phyloP scores from a whole-genome alignment of 2,888 invertebrate species.

The Antheraea yamamai region DNA sequence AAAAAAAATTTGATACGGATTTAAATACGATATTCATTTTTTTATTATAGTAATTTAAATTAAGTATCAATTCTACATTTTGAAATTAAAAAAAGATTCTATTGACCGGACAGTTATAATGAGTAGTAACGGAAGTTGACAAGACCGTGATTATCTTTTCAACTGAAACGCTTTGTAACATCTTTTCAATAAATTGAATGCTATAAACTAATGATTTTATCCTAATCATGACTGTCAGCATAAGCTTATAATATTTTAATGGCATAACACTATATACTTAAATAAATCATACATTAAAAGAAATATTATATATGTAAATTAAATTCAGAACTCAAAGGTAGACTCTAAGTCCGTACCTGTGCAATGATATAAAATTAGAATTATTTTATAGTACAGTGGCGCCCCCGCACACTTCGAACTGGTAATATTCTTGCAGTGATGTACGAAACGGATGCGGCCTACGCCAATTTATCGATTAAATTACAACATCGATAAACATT shows the following conservation, averaged over 20 bases:
- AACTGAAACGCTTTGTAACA: no score
- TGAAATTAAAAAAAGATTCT: no score
- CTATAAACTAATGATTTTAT: neutral
- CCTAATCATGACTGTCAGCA: neutral
- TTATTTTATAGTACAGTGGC: constrained; percentile 42
- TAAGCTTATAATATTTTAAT: neutral
- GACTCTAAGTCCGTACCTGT: constrained; percentile 13
- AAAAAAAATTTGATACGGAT: no score
- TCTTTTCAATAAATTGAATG: no score
- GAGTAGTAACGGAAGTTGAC: no score
- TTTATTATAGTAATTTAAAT: no score
- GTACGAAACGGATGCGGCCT: constrained; percentile 26
- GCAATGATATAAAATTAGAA: constrained; percentile 41
- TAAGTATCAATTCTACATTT: no score
- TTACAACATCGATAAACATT: constrained; percentile 17
- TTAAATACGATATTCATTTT: no score
- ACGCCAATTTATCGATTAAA: constrained; percentile 21
- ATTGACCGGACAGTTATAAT: no score
- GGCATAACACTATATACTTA: neutral
- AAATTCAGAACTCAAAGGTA: neutral
- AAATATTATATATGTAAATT: neutral
- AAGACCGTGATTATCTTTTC: no score
- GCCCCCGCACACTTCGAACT: constrained; percentile 44
- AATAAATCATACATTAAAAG: neutral
- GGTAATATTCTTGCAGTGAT: constrained; percentile 35